Evolutionary conservation across 2,113 vertebrate genomes (phyloP).

Genomic region (Halichoerus grypus): DNA sequence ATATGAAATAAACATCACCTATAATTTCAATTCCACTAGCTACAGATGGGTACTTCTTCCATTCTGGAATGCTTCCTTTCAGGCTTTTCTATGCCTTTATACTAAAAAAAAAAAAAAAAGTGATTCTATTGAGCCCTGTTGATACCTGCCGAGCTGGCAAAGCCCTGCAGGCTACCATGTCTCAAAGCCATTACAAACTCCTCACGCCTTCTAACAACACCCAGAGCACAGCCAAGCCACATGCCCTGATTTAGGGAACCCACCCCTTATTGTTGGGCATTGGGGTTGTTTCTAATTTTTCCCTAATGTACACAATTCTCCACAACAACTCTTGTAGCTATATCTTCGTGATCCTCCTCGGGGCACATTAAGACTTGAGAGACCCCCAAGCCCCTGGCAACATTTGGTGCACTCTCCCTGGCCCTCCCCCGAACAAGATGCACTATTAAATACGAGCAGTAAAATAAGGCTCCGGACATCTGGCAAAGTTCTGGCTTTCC

Average conservation of each 20-base stretch:
- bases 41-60: not conserved
- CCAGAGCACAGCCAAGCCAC: not conserved
- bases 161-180: not conserved
- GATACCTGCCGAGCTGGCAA: not conserved
- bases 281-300: not conserved
- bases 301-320: not conserved
- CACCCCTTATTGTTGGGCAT: accelerated
- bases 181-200: not conserved
- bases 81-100: not conserved
- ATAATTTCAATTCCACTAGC: not conserved
- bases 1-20: not conserved
- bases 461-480: not conserved
- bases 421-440: not conserved
- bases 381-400: not conserved
- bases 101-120: not conserved
- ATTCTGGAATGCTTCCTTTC: not conserved
- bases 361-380: not conserved
- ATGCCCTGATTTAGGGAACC: not conserved
- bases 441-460: not conserved
- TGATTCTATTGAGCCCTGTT: not conserved
- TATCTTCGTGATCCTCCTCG: not conserved
- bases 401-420: not conserved
- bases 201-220: not conserved
- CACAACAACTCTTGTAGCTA: too few species aligned
- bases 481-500: not conserved